phyloP scores from a whole-genome alignment of 2,888 invertebrate species.

The Polymixis flavicincta region DNA sequence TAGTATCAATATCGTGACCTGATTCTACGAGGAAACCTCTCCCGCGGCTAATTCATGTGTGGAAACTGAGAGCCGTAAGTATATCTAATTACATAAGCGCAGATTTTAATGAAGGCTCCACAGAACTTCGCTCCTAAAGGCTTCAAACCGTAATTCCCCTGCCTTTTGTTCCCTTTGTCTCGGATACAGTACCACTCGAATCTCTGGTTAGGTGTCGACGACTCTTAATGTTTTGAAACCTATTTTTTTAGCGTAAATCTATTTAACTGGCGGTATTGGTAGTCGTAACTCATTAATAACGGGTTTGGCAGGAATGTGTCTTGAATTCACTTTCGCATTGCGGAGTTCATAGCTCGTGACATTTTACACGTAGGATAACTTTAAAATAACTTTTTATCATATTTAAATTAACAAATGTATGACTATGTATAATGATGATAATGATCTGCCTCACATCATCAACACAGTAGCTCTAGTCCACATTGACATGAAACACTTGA shows the following conservation, averaged over 20 bases:
- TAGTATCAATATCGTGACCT: conserved; percentile 44
- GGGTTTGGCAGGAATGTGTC: background rate
- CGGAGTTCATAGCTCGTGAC: background rate
- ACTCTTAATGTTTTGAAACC: conserved; percentile 66
- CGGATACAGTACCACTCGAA: conserved; percentile 68
- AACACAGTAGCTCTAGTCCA: conserved; percentile 13
- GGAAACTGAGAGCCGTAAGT: conserved; percentile 64
- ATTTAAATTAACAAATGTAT: background rate
- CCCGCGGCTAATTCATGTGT: conserved; percentile 52
- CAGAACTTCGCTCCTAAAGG: conserved; percentile 75
- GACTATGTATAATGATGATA: background rate
- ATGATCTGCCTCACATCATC: conserved; percentile 25
- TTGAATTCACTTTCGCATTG: conserved; percentile 28
- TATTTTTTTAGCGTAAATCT: conserved; percentile 40
- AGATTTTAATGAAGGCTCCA: conserved; percentile 79
- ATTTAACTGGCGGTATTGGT: conserved; percentile 3
- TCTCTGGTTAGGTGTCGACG: conserved; percentile 66
- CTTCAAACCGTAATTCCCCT: conserved; percentile 78
- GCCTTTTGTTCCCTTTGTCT: conserved; percentile 82
- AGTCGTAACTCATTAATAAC: background rate
- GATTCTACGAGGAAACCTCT: conserved; percentile 23
- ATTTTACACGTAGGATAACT: background rate
- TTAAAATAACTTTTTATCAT: background rate
- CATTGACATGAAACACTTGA: conserved; percentile 18
- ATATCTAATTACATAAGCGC: conserved; percentile 75